Conservation (phyloP, 2,888 invertebrate species). For the Cataglyphis cursor region DNA sequence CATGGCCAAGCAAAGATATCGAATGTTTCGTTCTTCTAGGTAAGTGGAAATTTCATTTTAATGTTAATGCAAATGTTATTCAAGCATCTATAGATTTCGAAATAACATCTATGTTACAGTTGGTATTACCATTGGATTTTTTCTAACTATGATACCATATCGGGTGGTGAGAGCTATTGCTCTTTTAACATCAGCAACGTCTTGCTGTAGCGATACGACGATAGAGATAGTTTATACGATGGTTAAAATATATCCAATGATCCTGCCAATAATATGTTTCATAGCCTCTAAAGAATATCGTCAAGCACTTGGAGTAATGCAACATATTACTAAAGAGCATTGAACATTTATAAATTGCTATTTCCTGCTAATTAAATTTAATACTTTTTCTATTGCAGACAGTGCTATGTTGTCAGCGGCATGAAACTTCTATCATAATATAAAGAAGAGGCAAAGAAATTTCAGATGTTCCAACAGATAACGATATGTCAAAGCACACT, state of each 20-base stretch:
- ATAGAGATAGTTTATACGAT: conserved; percentile 76
- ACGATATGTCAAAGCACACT: neutral
- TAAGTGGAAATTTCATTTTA: conserved; percentile 32
- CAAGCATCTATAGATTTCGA: neutral
- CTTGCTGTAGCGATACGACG: conserved; percentile 72
- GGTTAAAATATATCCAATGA: conserved; percentile 75
- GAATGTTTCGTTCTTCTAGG: conserved; percentile 46
- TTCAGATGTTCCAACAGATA: neutral
- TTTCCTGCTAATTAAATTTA: neutral
- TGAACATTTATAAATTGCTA: neutral
- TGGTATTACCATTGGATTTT: conserved; percentile 73
- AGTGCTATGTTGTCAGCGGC: neutral
- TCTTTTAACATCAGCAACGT: conserved; percentile 62
- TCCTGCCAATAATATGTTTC: conserved; percentile 76
- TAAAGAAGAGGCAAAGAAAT: neutral
- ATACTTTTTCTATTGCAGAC: neutral
- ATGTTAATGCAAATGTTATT: neutral
- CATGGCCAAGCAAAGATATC: conserved; percentile 55
- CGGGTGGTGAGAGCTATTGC: conserved; percentile 76
- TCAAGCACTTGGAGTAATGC: conserved; percentile 39
- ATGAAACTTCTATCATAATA: neutral
- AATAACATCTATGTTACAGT: conserved; percentile 65
- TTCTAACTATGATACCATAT: conserved; percentile 78
- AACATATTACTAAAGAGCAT: neutral
- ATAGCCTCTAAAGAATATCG: conserved; percentile 67